Percentiles rank a stretch among this genome's conserved stretches.
These are phyloP conservation scores for Calephelis nemesis DNA, from an alignment of 1,140 invertebrate genomes.

Conservation along the genomic window DNA sequence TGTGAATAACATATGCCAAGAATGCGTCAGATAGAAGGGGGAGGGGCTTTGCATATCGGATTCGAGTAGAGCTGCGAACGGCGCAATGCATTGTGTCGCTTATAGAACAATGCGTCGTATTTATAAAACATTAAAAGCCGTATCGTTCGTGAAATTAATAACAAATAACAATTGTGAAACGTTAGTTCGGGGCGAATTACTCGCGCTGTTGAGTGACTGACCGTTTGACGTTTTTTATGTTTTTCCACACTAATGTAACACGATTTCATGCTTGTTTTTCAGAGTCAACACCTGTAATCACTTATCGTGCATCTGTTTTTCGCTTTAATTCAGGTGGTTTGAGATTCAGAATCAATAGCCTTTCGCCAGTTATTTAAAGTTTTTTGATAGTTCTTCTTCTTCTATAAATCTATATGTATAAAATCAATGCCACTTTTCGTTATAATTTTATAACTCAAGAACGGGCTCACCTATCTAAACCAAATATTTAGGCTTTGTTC, in stretches of 20 bases:
- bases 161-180: conserved; percentile 78
- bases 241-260: conserved; percentile 2
- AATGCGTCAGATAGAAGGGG: conserved; percentile 59
- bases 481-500: no score
- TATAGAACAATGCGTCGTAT: conserved; percentile 72
- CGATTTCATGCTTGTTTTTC: not conserved
- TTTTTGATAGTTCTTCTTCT: no score
- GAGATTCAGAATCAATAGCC: no score
- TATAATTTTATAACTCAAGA: no score
- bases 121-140: conserved; percentile 77
- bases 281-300: not conserved
- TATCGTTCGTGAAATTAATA: conserved; percentile 78
- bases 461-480: no score
- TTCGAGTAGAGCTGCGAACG: conserved; percentile 52
- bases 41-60: conserved; percentile 46
- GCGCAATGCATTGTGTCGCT: conserved; percentile 62
- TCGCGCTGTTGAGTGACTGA: conserved; percentile 51
- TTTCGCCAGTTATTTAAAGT: no score
- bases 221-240: conserved; percentile 14
- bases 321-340: no score
- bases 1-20: conserved; percentile 33
- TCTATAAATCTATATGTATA: no score
- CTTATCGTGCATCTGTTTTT: not conserved
- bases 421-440: no score
- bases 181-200: conserved; percentile 72